phyloP scores from a whole-genome alignment of 2,113 vertebrate genomes.

The Colossoma macropomum region DNA sequence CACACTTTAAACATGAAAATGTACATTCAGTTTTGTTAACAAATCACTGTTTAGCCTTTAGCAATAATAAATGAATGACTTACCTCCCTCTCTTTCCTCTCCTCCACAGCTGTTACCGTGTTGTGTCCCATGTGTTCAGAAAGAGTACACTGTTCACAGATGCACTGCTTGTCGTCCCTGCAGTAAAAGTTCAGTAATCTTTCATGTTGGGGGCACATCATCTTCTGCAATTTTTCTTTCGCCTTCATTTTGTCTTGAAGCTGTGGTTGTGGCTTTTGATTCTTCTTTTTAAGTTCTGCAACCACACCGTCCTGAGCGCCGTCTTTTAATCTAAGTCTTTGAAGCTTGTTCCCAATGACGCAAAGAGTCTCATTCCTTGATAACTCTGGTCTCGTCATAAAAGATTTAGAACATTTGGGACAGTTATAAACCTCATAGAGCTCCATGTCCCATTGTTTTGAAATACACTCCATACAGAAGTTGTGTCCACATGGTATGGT shows the following conservation, averaged over 20 bases:
- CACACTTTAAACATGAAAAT: too few relatives aligned
- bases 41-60: too few relatives aligned
- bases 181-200: conserved; percentile 45
- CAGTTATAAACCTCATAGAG: conserved; percentile 23
- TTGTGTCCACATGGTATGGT: conserved; percentile 48
- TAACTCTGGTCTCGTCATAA: conserved; percentile 20
- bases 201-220: conserved; percentile 23
- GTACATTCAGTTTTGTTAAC: too few relatives aligned
- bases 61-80: too few relatives aligned
- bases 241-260: conserved; percentile 1
- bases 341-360: not conserved
- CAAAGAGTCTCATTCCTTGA: conserved; percentile 3
- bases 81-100: conserved; percentile 1
- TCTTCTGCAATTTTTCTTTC: not conserved
- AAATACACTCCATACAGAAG: conserved; percentile 46
- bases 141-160: conserved; percentile 27
- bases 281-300: not conserved
- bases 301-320: not conserved
- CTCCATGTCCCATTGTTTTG: conserved; percentile 34
- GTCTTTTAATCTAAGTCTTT: conserved; percentile 3
- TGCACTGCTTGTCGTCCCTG: conserved; percentile 13
- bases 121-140: conserved; percentile 18
- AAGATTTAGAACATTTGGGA: conserved; percentile 22
- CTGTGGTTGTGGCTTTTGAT: not conserved
- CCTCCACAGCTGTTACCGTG: not conserved